Evolutionary conservation across 2,888 invertebrate species (phyloP).

Genomic region (Heliconius erato): DNA sequence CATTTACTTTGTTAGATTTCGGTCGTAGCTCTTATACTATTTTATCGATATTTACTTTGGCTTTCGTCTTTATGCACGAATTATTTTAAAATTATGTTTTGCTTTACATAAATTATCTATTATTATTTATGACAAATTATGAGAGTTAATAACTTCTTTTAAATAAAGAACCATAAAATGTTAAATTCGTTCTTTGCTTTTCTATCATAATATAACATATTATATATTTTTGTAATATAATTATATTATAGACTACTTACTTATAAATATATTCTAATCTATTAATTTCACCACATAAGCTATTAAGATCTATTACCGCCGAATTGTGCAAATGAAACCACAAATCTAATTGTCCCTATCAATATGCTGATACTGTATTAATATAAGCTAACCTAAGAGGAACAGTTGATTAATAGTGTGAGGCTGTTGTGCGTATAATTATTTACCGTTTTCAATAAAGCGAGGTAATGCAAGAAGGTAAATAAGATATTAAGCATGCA

Average conservation of each 20-base stretch:
- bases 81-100: no score
- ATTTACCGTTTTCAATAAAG: not conserved
- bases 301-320: conserved; percentile 17
- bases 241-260: not conserved
- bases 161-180: no score
- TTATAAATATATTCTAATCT: not conserved
- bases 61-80: not conserved
- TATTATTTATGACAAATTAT: no score
- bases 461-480: not conserved
- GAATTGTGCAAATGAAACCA: conserved; percentile 26
- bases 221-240: not conserved
- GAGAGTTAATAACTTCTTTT: no score
- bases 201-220: no score
- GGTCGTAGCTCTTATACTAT: not conserved
- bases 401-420: conserved; percentile 11
- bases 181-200: no score
- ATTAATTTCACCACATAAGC: conserved; percentile 11
- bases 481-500: not conserved
- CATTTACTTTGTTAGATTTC: not conserved
- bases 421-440: not conserved
- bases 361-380: conserved; percentile 21
- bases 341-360: conserved; percentile 17
- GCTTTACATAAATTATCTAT: no score
- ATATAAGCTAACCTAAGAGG: conserved; percentile 7
- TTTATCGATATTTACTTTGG: not conserved